Conservation (phyloP, 2,797 vertebrate species). For the Alectoris magna region DNA sequence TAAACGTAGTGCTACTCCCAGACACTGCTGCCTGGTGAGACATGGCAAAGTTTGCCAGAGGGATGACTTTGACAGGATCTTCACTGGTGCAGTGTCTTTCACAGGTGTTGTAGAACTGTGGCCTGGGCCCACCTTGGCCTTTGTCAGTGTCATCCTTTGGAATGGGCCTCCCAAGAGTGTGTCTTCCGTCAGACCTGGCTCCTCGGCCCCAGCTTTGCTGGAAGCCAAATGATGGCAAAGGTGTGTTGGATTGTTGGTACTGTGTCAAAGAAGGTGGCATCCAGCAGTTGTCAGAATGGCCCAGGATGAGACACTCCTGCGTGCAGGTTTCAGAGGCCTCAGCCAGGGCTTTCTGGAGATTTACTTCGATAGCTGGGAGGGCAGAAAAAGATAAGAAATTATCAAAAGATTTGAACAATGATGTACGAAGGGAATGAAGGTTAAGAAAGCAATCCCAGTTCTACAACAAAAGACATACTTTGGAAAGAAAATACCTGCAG, state of each 20-base stretch:
- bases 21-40: constrained; percentile 79
- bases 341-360: constrained; percentile 93
- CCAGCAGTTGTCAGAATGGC: constrained; percentile 99
- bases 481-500: background rate
- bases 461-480: rapidly evolving
- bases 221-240: constrained; percentile 86
- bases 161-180: constrained; percentile 88
- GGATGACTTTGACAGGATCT: constrained; percentile 92
- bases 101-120: constrained; percentile 93
- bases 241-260: constrained; percentile 83
- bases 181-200: constrained; percentile 85
- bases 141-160: constrained; percentile 91
- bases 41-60: constrained; percentile 90
- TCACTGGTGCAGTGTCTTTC: constrained; percentile 90
- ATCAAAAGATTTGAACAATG: background rate
- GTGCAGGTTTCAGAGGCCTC: constrained; percentile 97
- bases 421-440: background rate
- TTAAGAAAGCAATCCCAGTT: background rate
- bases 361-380: constrained; percentile 92
- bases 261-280: constrained; percentile 93
- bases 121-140: constrained; percentile 79
- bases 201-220: constrained; percentile 87
- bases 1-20: constrained; percentile 78
- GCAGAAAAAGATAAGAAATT: background rate
- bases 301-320: constrained; percentile 96